Evolutionary conservation across 2,113 vertebrate genomes (phyloP), one percentile per base, ranked within the genome.

Genomic region (Irena cyanogastra): DNA sequence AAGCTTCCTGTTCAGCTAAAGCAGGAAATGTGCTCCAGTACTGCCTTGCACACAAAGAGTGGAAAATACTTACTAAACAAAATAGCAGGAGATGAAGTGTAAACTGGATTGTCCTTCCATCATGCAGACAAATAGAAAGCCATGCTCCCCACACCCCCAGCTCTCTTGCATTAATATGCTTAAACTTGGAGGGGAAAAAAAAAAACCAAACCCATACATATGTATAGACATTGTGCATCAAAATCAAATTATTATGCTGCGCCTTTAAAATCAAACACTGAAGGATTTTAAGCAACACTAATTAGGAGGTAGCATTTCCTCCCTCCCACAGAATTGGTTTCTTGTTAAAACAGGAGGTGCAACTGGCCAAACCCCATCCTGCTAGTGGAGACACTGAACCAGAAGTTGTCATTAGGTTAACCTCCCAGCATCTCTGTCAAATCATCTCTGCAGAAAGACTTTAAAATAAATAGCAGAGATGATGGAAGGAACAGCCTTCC

Each of bases 1-100:
- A 93, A 95, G 69, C 72, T 83, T 79, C 96, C 91, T 94, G 71
- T 87, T 70, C 68, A 15, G 80, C 87, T 87, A 83, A 90, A 96
- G 90, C 88, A 95, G 96, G 93, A 97, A 97, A 93, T 41, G 94
- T 95, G 93, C 78, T 89, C 90, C 93, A 88, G 94, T 28, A 33
- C 18, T 89, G 93, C 87, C 96, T 95, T 86, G 56, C 89, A 95
- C 89, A 94, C 87, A 93, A 75, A 95, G 82, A 81, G 53, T 95
- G 90, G 85, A 95, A 97, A 96, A 93, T 89, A 96, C 94, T 93
- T 96, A 57, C 92, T 90, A 96, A 97, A 96, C 79, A 89, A 95
- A 96, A 96, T 68, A 97, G 92, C 94, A 94, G 87, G 96, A 96
- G 75, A 94, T 75, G 74, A 97, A 96, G 66, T 81, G 61, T 81